Base-by-base conservation (phyloP, 2,888 invertebrate genomes). In the Timema podura region DNA sequence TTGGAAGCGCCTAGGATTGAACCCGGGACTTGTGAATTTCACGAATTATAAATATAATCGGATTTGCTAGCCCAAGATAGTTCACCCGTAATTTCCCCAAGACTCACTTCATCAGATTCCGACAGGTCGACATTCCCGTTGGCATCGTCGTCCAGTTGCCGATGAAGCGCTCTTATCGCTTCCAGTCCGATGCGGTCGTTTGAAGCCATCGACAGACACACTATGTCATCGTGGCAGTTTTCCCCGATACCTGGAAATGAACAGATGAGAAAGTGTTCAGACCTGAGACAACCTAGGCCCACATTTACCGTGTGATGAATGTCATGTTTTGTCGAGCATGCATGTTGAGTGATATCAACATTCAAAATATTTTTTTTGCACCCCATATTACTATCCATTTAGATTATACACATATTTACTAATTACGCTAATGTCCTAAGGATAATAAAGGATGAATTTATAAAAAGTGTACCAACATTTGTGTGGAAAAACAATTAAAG, bases 111-210 rank as follows among this genome's bases (percentile, higher is more conserved):
- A 83, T 96, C 95, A 75, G 98, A 98, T 86, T 99, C 98, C 75
- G 93, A 91, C 74, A 96, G 88, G 83, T 99, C 98, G 75, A 99
- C 94, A 81, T 95, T 95, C 73, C 98, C 98, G 83, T 98, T 96
- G 76, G 93, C 93, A 85, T 99, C 98, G 80, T 99, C 98, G 81
- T 99, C 98, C 75, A 99, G 86, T 81, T 97, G 95, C 74, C 90
- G 87, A 84, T 99, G 98, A 61, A 99, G 88, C 76, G 91, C 89
- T 74, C 88, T 89, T 79, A 99, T 97, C 70, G 98, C 97, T 81
- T 96, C 96, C 79, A 95, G 89, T 47, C 95, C 96, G 68, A 91
- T 86, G 75, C 89, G 89, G 84, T 97, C 96, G 79, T 90, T 91
- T 71, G 88, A 84, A 76, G 85, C 85, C 81, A 85, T 86, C 68